Evolutionary conservation across 2,888 invertebrate genomes (phyloP), one percentile per base, ranked within the genome.

Genomic region (Amphiduros pacificus): DNA sequence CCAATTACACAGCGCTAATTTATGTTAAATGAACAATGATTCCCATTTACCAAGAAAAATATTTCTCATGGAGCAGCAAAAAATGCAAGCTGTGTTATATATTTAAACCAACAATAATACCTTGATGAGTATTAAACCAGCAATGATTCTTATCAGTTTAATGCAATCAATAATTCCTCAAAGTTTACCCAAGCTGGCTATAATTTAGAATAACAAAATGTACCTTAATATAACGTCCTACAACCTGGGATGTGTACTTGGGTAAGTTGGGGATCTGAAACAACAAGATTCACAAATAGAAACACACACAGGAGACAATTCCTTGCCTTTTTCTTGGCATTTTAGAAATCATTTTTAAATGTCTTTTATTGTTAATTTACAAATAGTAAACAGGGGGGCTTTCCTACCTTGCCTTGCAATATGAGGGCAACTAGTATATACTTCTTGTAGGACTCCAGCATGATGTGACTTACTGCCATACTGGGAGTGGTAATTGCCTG

Each of bases 401-500:
- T 20, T 49, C 72, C 60, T 64, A 94, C 91, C 87, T 94, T 94
- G 77, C 96, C 96, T 84, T 94, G 90, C 64, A 94, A 84, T 77
- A 97, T 91, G 61, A 96, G 86, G 41, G 94, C 93, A 40, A 97
- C 91, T 69, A 98, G 86, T 74, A 96, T 91, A 78, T 92, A 96
- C 82, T 98, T 98, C 84, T 97, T 97, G 83, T 96, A 97, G 17
- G 96, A 91, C 84, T 97, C 97, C 64, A 98, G 85, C 94, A 97
- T 96, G 65, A 98, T 94, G 81, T 95, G 94, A 64, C 96, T 96
- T 63, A 97, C 92, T 40, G 80, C 82, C 73, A 79, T 76, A 70
- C 79, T 79, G 2, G 96, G 96, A n/a, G 94, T 94, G 28, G 94
- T 94, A 62, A 95, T 89, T 62, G 92, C 94, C 83, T 83, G 69